Evolutionary conservation across 2,113 vertebrate genomes (phyloP).

Genomic region (Agelaius tricolor): DNA sequence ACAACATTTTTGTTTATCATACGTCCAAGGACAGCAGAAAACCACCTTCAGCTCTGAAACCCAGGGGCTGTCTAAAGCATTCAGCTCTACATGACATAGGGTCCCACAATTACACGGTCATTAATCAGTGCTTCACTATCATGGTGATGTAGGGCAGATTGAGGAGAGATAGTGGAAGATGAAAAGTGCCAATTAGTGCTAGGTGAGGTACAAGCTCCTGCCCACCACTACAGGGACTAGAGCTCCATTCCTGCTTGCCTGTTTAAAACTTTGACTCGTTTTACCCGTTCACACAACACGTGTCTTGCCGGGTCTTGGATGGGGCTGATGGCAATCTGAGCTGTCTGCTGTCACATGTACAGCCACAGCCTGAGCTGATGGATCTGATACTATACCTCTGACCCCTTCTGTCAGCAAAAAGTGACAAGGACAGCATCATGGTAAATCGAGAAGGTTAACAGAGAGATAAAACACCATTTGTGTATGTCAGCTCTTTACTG

Average conservation of each 20-base stretch:
- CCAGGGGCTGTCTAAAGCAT: neutral
- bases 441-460: neutral
- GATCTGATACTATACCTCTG: neutral
- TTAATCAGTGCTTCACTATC: neutral
- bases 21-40: neutral
- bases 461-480: neutral
- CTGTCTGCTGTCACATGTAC: neutral
- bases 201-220: neutral
- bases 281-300: fast-evolving
- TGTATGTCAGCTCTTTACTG: neutral
- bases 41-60: neutral
- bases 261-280: neutral
- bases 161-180: neutral
- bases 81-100: fast-evolving
- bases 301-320: fast-evolving
- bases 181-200: neutral
- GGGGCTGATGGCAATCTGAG: neutral
- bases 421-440: neutral
- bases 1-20: neutral
- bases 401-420: neutral
- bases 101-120: neutral
- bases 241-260: neutral
- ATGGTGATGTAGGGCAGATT: neutral
- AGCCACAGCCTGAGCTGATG: neutral
- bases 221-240: neutral